Evolutionary conservation across 1,140 invertebrate genomes (phyloP).

Genomic region (Cephus cinctus): DNA sequence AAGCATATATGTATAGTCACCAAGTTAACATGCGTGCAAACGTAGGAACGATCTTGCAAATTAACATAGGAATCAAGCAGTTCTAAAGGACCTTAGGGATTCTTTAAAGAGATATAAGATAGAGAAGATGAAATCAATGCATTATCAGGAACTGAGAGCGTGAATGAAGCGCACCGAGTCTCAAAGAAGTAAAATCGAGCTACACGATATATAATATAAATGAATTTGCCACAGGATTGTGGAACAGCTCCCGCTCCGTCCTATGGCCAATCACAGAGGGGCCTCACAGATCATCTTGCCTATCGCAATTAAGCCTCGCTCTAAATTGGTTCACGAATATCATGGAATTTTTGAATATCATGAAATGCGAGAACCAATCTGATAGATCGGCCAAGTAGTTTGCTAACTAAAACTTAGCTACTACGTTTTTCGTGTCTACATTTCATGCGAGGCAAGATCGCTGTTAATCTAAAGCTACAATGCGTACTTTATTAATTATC

Average conservation of each 20-base stretch:
- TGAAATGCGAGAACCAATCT: background rate
- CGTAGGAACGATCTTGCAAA: too few species aligned
- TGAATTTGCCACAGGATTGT: constrained; percentile 7
- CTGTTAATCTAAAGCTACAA: background rate
- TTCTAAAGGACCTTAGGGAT: too few species aligned
- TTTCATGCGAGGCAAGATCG: constrained; percentile 5
- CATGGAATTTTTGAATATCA: too few species aligned
- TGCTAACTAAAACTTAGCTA: constrained; percentile 7
- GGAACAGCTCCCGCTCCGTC: constrained; percentile 6
- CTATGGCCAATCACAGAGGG: constrained; percentile 5
- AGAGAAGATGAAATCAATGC: background rate
- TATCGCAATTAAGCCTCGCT: too few species aligned
- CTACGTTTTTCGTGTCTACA: constrained; percentile 4
- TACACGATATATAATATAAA: too few species aligned
- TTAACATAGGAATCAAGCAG: too few species aligned
- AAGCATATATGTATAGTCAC: too few species aligned
- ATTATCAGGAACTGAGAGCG: background rate
- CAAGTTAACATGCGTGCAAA: too few species aligned
- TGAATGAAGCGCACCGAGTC: background rate
- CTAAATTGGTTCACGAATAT: too few species aligned
- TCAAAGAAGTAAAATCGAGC: constrained; percentile 1
- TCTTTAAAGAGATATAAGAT: too few species aligned
- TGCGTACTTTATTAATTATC: background rate
- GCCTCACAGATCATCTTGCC: constrained; percentile 1
- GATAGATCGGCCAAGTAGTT: background rate